Conservation (phyloP, 2,888 invertebrate genomes). For the Pollenia amentaria region DNA sequence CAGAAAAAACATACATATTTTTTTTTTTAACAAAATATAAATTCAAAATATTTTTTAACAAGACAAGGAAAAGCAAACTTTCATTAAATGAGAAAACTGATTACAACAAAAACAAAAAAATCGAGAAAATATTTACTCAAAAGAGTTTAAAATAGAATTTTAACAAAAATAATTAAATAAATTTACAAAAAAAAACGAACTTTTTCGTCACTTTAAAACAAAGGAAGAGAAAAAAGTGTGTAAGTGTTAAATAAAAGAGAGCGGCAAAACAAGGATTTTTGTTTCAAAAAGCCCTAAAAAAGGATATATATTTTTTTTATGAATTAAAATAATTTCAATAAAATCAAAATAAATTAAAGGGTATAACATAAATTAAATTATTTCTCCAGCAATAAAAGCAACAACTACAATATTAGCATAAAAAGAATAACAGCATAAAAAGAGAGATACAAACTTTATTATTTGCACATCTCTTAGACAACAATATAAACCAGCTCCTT, state of each 20-base stretch:
- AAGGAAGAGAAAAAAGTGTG: conserved; percentile 43
- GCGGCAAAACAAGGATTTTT: conserved; percentile 52
- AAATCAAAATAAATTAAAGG: conserved; percentile 25
- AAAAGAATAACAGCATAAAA: not conserved
- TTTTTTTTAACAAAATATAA: conserved; percentile 48
- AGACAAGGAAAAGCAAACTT: conserved; percentile 49
- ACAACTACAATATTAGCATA: conserved; percentile 43
- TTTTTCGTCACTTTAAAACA: conserved; percentile 37
- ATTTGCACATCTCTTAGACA: conserved; percentile 42
- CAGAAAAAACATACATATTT: conserved; percentile 27
- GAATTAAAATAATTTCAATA: conserved; percentile 20
- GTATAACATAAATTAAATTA: not conserved
- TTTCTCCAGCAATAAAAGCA: conserved; percentile 22
- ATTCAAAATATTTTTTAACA: conserved; percentile 60
- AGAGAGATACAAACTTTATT: not conserved
- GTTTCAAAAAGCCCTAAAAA: conserved; percentile 2
- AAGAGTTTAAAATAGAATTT: conserved; percentile 51
- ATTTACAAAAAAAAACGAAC: conserved; percentile 12
- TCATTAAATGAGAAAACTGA: conserved; percentile 56
- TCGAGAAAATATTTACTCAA: conserved; percentile 22
- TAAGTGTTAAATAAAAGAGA: conserved; percentile 65
- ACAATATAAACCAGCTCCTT: conserved; percentile 52
- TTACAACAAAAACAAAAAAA: conserved; percentile 37
- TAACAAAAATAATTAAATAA: conserved; percentile 35
- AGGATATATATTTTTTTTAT: conserved; percentile 28